A percentile compares a stretch with the other conserved stretches of the same genome.
Evolutionary conservation across 1,140 invertebrate genomes (phyloP).

Genomic region (Adoxophyes honmai): DNA sequence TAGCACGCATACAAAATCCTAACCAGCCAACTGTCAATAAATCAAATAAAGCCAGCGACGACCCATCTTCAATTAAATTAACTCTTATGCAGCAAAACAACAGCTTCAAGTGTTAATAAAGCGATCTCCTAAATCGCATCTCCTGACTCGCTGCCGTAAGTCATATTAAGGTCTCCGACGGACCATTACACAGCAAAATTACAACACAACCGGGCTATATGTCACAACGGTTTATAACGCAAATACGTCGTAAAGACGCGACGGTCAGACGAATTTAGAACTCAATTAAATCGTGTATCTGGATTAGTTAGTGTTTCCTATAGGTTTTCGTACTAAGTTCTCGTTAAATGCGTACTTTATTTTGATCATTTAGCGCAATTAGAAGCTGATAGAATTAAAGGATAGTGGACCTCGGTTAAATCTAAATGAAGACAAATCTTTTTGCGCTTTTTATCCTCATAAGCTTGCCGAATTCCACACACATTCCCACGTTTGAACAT

Average conservation of each 20-base stretch:
- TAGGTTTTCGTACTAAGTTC: too few relatives aligned
- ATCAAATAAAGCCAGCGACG: too few relatives aligned
- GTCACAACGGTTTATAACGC: constrained; percentile 54
- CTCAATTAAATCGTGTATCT: constrained; percentile 1
- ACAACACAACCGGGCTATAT: constrained; percentile 48
- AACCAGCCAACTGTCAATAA: too few relatives aligned
- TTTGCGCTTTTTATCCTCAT: too few relatives aligned
- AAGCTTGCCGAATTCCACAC: too few relatives aligned
- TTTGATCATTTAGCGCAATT: too few relatives aligned
- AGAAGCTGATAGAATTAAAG: too few relatives aligned
- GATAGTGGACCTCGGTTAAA: too few relatives aligned
- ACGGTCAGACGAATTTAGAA: constrained; percentile 45
- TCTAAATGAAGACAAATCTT: too few relatives aligned
- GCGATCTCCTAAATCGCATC: constrained; percentile 41
- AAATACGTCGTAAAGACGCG: constrained; percentile 55
- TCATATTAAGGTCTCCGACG: constrained; percentile 47
- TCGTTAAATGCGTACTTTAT: too few relatives aligned
- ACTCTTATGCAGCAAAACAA: not conserved
- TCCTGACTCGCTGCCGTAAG: constrained; percentile 40
- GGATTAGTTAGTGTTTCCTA: not conserved
- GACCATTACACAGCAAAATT: constrained; percentile 65
- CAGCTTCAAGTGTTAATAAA: constrained; percentile 28
- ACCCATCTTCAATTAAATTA: constrained; percentile 1
- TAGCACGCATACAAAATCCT: too few relatives aligned
- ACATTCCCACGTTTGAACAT: too few relatives aligned